A percentile compares a stretch with the other conserved stretches of the same genome.
Evolutionary conservation across 1,140 invertebrate species (phyloP).

Genomic region (Ceratoteleas bidentatus): DNA sequence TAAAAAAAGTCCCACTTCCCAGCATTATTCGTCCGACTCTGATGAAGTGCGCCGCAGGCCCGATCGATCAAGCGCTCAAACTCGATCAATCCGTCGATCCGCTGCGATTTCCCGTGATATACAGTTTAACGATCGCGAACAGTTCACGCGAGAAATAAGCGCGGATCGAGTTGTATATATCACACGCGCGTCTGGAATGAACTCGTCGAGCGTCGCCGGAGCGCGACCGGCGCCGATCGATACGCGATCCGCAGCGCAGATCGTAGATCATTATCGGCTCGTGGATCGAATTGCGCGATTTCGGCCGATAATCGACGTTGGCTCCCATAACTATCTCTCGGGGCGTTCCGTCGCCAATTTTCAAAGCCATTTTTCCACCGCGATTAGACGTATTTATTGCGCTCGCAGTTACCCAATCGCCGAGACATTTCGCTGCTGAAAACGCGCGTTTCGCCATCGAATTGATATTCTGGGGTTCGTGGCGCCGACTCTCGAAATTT

Average conservation of each 20-base stretch:
- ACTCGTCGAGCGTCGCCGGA: slow-evolving; percentile 66
- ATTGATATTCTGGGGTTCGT: slow-evolving; percentile 25
- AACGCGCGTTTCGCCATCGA: slow-evolving; percentile 29
- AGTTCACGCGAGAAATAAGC: slow-evolving; percentile 33
- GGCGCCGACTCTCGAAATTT: slow-evolving; percentile 20
- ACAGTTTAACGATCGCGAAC: slow-evolving; percentile 44
- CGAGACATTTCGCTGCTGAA: slow-evolving; percentile 26
- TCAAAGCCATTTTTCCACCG: slow-evolving; percentile 29
- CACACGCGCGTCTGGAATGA: slow-evolving; percentile 54
- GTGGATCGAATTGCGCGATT: slow-evolving; percentile 60
- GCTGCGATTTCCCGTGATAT: slow-evolving; percentile 27
- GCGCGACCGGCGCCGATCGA: too few relatives aligned
- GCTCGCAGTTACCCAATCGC: slow-evolving; percentile 24
- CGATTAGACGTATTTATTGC: slow-evolving; percentile 47
- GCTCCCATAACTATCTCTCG: slow-evolving; percentile 32
- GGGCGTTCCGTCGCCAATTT: slow-evolving; percentile 44
- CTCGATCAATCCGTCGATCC: slow-evolving; percentile 21
- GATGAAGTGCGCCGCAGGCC: slow-evolving; percentile 13
- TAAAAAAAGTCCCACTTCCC: slow-evolving; percentile 8
- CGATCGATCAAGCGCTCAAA: slow-evolving; percentile 19
- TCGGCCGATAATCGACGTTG: slow-evolving; percentile 39
- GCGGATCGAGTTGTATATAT: slow-evolving; percentile 28
- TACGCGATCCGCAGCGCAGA: slow-evolving; percentile 42
- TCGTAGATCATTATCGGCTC: slow-evolving; percentile 66
- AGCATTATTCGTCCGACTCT: slow-evolving; percentile 23